phyloP scores from a whole-genome alignment of 2,888 invertebrate genomes.

The Catocala sponsa region DNA sequence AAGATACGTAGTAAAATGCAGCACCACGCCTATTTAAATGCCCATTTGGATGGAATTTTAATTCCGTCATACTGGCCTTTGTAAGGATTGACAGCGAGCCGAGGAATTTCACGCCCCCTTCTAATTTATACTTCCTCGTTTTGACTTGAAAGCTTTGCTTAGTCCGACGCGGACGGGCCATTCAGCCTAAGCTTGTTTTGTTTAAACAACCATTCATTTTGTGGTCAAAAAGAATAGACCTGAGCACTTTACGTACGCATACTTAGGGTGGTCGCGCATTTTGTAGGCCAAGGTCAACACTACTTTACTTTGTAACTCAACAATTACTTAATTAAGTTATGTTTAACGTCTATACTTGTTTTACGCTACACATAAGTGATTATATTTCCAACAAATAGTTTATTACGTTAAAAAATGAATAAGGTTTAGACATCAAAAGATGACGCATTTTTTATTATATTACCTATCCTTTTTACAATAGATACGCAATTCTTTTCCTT shows the following conservation, averaged over 20 bases:
- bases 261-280: not conserved
- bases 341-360: too few species aligned
- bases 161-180: constrained; percentile 28
- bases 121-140: constrained; percentile 81
- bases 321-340: too few species aligned
- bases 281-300: constrained; percentile 1
- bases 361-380: too few species aligned
- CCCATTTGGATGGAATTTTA: constrained; percentile 68
- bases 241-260: not conserved
- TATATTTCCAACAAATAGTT: too few species aligned
- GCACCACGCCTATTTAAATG: constrained; percentile 31
- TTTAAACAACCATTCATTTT: constrained; percentile 34
- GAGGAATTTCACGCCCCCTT: constrained; percentile 79
- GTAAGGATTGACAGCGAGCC: constrained; percentile 67
- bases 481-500: too few species aligned
- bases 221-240: constrained; percentile 20
- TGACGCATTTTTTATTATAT: too few species aligned
- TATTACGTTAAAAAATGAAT: too few species aligned
- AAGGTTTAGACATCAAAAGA: too few species aligned
- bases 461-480: too few species aligned
- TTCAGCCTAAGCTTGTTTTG: constrained; percentile 44
- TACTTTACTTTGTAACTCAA: too few species aligned
- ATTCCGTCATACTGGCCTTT: constrained; percentile 70
- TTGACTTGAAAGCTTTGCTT: constrained; percentile 47
- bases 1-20: constrained; percentile 12